These are phyloP conservation scores for Lathamus discolor DNA, from an alignment of 2,113 vertebrate species.

Conservation along the genomic window DNA sequence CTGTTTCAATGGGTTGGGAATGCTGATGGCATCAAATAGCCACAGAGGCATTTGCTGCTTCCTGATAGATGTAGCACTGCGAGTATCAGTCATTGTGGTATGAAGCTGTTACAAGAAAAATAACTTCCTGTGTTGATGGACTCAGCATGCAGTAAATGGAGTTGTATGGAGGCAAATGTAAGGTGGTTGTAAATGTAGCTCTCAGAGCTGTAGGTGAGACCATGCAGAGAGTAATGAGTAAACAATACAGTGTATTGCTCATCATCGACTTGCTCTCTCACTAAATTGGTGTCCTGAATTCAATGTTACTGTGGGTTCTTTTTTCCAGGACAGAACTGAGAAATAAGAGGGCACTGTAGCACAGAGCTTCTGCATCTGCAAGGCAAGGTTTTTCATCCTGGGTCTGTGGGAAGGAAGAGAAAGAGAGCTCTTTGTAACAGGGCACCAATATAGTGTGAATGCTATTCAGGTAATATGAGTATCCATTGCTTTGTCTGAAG, in stretches of 20 bases:
- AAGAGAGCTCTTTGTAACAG: neutral
- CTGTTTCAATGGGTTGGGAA: conserved; percentile 5
- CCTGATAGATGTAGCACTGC: neutral
- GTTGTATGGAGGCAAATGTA: neutral
- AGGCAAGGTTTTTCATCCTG: neutral
- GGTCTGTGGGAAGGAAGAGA: neutral
- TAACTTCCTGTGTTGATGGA: conserved; percentile 52
- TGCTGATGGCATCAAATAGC: conserved; percentile 20
- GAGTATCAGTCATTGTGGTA: conserved; percentile 25
- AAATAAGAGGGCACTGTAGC: neutral
- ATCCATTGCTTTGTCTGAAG: neutral
- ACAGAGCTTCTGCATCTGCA: neutral
- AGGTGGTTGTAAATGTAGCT: neutral
- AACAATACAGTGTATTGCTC: neutral
- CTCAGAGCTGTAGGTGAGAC: neutral
- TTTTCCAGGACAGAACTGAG: neutral
- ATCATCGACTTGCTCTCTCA: neutral
- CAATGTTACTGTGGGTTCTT: neutral
- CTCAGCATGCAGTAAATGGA: neutral
- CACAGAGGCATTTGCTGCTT: conserved; percentile 43
- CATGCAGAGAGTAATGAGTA: neutral
- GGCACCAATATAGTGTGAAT: neutral
- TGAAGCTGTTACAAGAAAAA: conserved; percentile 47
- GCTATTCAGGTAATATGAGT: neutral
- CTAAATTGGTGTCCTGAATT: neutral